A percentile compares a stretch with the other conserved stretches of the same genome.
Evolutionary conservation across 1,140 invertebrate species (phyloP).

Genomic region (Hypothenemus hampei): DNA sequence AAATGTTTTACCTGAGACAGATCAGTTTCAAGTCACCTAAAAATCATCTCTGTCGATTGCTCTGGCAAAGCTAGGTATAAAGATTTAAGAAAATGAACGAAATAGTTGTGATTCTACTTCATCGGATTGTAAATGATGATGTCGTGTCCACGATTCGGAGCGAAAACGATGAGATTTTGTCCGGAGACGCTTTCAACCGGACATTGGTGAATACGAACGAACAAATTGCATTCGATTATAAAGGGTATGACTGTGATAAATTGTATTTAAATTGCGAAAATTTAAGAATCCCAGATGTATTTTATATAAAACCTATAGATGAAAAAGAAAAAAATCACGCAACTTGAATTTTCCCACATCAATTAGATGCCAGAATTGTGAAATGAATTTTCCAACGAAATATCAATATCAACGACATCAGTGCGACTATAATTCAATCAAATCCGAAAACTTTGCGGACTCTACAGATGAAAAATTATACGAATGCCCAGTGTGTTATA

Average conservation of each 20-base stretch:
- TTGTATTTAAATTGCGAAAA: conserved; percentile 9
- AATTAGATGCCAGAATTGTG: conserved; percentile 44
- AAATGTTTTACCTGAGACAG: conserved; percentile 18
- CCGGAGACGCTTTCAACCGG: too few species aligned
- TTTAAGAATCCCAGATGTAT: too few species aligned
- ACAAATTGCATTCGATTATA: too few species aligned
- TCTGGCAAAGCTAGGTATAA: conserved; percentile 1
- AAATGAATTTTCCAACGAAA: conserved; percentile 44
- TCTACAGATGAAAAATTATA: conserved; percentile 17
- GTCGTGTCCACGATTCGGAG: conserved; percentile 10
- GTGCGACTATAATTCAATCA: conserved; percentile 44
- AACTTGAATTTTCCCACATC: conserved; percentile 33
- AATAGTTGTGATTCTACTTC: conserved; percentile 15
- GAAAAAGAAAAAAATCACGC: too few species aligned
- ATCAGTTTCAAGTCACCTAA: background rate
- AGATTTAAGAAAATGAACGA: conserved; percentile 8
- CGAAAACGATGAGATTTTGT: conserved; percentile 7
- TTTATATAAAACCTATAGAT: too few species aligned
- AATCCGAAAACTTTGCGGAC: conserved; percentile 23
- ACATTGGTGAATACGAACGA: too few species aligned
- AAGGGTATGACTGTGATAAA: conserved; percentile 4
- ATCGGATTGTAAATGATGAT: conserved; percentile 12
- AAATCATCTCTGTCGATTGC: conserved; percentile 9
- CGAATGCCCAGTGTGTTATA: conserved; percentile 39
- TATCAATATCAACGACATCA: conserved; percentile 46